Evolutionary conservation across 2,113 vertebrate species (phyloP), one percentile per base, ranked within the genome.

Genomic region (Cheilinus undulatus): DNA sequence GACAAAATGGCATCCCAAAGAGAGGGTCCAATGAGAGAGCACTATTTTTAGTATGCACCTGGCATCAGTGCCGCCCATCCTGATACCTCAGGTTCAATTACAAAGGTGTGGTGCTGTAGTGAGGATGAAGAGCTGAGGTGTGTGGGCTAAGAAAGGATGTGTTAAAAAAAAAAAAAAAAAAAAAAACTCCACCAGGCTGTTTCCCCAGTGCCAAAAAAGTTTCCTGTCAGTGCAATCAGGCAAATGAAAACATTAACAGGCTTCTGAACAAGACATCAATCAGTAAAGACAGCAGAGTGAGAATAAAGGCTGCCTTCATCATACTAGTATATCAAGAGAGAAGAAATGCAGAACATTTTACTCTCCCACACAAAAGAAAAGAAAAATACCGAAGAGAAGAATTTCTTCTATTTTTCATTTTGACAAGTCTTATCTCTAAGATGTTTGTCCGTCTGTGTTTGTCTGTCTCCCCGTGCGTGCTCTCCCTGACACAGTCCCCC

Each of bases 41-140:
- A 45, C 78, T 89, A 90, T 91, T 93, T 91, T 89, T 88, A 90
- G 89, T 79, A 84, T 91, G 88, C 88, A 88, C 85, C 89, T 91
- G 87, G 86, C 78, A 59, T 84, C 79, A 66, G 72, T 24, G 56
- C 84, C 82, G 53, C 75, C 83, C 82, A 73, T 82, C 75, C 63
- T 58, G 73, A 80, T 86, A 85, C 71, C 82, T 83, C 73, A 62
- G 76, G 76, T 83, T 88, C 69, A 78, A 69, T 86, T 84, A 84
- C 52, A 66, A 84, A 66, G 77, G 74, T 69, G 58, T 69, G 67
- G 73, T 71, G 57, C 19, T 0, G 67, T 6, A 59, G 51, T 49
- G 36, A 48, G 19, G 19, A 40, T 48, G 64, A 73, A 60, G 58
- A 50, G 27, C 62, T 69, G 62, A 59, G 61, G 50, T 65, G 78